Conservation (phyloP, 1,140 invertebrate species). For the Drosophila ficusphila region DNA sequence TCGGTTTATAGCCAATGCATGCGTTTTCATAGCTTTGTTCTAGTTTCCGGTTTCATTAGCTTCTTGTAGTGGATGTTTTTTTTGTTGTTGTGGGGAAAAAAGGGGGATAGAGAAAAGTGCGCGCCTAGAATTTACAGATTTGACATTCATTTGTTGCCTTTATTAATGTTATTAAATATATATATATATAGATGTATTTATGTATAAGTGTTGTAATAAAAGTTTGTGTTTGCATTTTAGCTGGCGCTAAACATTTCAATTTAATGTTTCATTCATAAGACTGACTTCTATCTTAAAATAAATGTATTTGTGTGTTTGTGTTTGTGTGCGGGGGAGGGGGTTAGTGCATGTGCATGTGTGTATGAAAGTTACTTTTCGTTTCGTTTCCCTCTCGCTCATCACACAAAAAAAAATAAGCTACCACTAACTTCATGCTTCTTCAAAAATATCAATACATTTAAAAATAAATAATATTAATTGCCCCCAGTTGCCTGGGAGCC, state of each 20-base stretch:
- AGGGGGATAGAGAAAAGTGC: slow-evolving; percentile 43
- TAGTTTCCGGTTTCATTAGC: slow-evolving; percentile 26
- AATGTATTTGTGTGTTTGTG: slow-evolving; percentile 27
- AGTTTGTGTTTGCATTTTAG: slow-evolving; percentile 48
- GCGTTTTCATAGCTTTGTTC: slow-evolving; percentile 16
- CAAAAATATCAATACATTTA: slow-evolving; percentile 65
- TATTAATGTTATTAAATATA: slow-evolving; percentile 72
- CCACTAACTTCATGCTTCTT: slow-evolving; percentile 49
- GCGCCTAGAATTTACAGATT: slow-evolving; percentile 55
- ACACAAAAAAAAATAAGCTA: slow-evolving; percentile 41
- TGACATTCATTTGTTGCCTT: slow-evolving; percentile 62
- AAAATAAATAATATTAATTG: slow-evolving; percentile 77
- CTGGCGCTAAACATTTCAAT: slow-evolving; percentile 63
- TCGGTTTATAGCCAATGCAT: slow-evolving; percentile 11
- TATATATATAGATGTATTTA: slow-evolving; percentile 62
- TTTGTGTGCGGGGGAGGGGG: not conserved
- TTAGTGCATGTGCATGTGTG: slow-evolving; percentile 9
- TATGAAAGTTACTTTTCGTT: slow-evolving; percentile 18
- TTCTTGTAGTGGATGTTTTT: slow-evolving; percentile 5
- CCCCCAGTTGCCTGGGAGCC: slow-evolving; percentile 11
- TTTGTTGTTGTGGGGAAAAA: not conserved
- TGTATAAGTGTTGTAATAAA: slow-evolving; percentile 31
- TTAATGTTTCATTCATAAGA: slow-evolving; percentile 76
- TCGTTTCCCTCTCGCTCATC: slow-evolving; percentile 17
- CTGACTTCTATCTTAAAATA: slow-evolving; percentile 67